Evolutionary conservation across 1,140 invertebrate species (phyloP).

Genomic region (Rhopalosiphum maidis): DNA sequence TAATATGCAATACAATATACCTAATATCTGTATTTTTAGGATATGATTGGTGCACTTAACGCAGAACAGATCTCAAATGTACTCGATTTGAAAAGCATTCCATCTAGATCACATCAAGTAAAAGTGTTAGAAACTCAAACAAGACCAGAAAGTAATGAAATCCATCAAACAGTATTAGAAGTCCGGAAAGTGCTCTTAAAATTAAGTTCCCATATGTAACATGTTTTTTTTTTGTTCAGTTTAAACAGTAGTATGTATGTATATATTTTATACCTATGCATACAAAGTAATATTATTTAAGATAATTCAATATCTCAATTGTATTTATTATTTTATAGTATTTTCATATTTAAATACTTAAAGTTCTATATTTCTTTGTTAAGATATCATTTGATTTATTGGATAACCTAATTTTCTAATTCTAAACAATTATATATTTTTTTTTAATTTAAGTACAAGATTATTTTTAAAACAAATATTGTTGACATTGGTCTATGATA

Average conservation of each 20-base stretch:
- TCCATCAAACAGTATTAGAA: slow-evolving; percentile 53
- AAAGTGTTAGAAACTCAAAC: slow-evolving; percentile 58
- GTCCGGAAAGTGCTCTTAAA: slow-evolving; percentile 51
- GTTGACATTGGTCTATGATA: background rate
- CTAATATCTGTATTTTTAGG: slow-evolving; percentile 17
- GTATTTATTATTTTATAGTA: slow-evolving; percentile 15
- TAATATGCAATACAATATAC: background rate
- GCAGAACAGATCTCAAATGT: slow-evolving; percentile 57
- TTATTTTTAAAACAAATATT: slow-evolving; percentile 17
- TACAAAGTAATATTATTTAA: slow-evolving; percentile 11
- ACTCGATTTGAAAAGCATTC: slow-evolving; percentile 58
- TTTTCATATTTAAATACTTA: slow-evolving; percentile 19
- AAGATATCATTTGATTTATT: background rate
- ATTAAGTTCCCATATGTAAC: slow-evolving; percentile 52
- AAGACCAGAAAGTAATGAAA: slow-evolving; percentile 43
- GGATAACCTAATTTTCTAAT: background rate
- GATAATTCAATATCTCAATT: slow-evolving; percentile 8
- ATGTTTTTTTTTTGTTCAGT: background rate
- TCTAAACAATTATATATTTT: background rate
- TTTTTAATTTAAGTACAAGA: background rate
- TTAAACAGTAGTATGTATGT: slow-evolving; percentile 11
- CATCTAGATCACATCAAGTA: slow-evolving; percentile 57
- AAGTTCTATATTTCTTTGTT: slow-evolving; percentile 21
- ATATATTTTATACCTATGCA: background rate
- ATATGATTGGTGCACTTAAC: slow-evolving; percentile 45